Base-by-base conservation (phyloP, 2,113 vertebrate species). In the Boleophthalmus pectinirostris region DNA sequence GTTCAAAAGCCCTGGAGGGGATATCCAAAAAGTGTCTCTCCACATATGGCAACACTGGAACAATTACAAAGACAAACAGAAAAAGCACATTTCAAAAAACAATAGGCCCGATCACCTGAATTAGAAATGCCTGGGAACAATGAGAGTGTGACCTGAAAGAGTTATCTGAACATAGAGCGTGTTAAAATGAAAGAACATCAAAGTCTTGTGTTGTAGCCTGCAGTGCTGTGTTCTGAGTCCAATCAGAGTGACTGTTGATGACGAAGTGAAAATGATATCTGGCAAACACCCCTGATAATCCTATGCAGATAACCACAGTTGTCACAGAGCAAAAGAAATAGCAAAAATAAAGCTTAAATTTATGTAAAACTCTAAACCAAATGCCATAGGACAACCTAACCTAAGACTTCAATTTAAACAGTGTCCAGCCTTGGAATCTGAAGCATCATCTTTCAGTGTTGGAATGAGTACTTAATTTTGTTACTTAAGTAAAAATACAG, bases 211-310 rank as follows among this genome's bases (percentile, higher is more conserved):
- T 80, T 85, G 56, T 67, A 78, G 73, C 66, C 69, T 77, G 9
- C 60, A 70, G 51, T 76, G 75, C 66, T 67, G 67, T 33, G 25
- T 63, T 79, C 67, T 86, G 83, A 86, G 72, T 61, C 86, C 75
- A 90, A 88, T 89, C 82, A 82, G 60, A 78, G 57, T 80, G 86
- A 85, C 87, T 85, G 67, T 74, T 89, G 82, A 88, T 86, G 77
- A 90, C 68, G 85, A 75, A 81, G 64, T 77, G 77, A 70, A 79
- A 92, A 90, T 82, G 70, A 54, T 74, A 82, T 88, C 61, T 79
- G 46, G 63, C 75, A 14, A 45, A 78, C 69, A 60, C 69, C 75
- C 74, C 64, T 47, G 68, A 74, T 83, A 80, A 88, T 86, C 83
- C 77, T 51, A 49, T 76, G 67, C 79, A 15, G 75, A 47, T 72